Percentiles rank a stretch among this genome's conserved stretches.
Conservation (phyloP, 2,113 vertebrate genomes). For the Dolichallabes microphthalmus region DNA sequence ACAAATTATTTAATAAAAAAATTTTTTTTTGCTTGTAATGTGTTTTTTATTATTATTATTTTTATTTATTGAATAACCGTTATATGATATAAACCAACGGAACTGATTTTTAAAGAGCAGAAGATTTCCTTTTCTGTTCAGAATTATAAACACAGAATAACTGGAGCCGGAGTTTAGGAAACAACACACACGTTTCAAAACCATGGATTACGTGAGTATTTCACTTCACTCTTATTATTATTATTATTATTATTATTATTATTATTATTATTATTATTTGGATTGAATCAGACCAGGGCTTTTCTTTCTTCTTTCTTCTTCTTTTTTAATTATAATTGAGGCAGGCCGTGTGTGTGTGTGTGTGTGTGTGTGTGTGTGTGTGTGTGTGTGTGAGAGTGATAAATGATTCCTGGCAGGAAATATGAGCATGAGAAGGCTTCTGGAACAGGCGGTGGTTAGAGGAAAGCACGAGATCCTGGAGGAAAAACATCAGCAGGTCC, state of each 20-base stretch:
- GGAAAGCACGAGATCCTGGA: constrained; percentile 56
- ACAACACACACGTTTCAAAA: background rate
- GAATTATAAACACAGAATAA: background rate
- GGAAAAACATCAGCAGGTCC: constrained; percentile 56
- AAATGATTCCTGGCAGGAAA: constrained; percentile 55
- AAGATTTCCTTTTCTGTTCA: background rate
- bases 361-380: too few species aligned
- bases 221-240: background rate
- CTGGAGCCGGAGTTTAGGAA: background rate
- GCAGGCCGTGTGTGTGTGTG: background rate
- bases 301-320: background rate
- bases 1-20: background rate
- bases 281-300: background rate
- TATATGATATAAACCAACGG: background rate
- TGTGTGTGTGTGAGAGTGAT: background rate
- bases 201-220: background rate
- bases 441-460: constrained; percentile 54
- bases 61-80: background rate
- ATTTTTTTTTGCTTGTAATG: background rate
- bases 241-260: background rate
- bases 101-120: background rate
- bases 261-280: too few species aligned
- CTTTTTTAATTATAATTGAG: background rate
- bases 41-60: background rate
- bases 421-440: constrained; percentile 56